phyloP scores from a whole-genome alignment of 2,888 invertebrate genomes.

The Stegophylla sp. region DNA sequence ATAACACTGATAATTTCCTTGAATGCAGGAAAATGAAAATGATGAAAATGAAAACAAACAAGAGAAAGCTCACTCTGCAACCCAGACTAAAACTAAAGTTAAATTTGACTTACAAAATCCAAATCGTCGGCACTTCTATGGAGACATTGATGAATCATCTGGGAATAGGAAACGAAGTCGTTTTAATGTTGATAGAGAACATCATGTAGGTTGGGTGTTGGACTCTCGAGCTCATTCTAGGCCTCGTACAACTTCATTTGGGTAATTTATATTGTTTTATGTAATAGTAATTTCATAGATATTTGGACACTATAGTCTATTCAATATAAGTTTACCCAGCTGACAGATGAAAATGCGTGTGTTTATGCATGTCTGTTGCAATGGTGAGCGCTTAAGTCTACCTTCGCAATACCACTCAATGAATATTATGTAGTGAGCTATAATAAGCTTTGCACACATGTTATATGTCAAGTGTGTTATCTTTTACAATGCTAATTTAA shows the following conservation, averaged over 20 bases:
- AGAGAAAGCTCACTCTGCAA: conserved; percentile 14
- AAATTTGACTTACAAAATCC: conserved; percentile 49
- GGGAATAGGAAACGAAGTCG: conserved; percentile 69
- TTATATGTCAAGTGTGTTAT: too few relatives aligned
- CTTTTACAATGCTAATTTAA: too few relatives aligned
- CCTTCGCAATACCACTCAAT: too few relatives aligned
- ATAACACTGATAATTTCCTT: not conserved
- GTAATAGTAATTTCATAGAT: too few relatives aligned
- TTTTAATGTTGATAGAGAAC: conserved; percentile 87
- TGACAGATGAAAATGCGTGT: too few relatives aligned
- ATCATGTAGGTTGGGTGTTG: conserved; percentile 98
- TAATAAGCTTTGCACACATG: too few relatives aligned
- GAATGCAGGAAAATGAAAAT: too few relatives aligned
- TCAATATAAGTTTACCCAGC: too few relatives aligned
- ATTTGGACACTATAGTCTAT: too few relatives aligned
- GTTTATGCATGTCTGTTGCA: too few relatives aligned
- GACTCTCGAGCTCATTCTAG: conserved; percentile 82
- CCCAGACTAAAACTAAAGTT: conserved; percentile 49
- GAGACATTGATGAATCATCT: conserved; percentile 81
- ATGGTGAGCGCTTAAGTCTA: too few relatives aligned
- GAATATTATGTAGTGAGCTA: too few relatives aligned
- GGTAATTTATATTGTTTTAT: conserved; percentile 67
- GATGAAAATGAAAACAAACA: conserved; percentile 37
- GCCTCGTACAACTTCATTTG: conserved; percentile 78
- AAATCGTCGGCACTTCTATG: conserved; percentile 74